A percentile compares a stretch with the other conserved stretches of the same genome.
Conservation (phyloP, 1,140 invertebrate species). For the Cotesia glomerata region DNA sequence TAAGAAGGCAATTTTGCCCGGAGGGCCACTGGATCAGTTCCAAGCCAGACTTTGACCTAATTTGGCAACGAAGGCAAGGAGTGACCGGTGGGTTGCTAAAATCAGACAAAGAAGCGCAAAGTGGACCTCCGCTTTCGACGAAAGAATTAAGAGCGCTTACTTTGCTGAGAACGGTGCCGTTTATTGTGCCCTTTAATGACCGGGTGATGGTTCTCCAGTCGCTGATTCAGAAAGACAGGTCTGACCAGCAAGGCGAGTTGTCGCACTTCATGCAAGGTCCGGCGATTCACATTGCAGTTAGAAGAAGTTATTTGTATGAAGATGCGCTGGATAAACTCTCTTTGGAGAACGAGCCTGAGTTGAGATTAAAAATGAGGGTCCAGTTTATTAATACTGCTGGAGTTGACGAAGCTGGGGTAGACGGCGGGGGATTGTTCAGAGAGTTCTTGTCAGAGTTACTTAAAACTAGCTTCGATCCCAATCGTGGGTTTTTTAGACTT, state of each 20-base stretch:
- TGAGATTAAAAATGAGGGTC: slow-evolving; percentile 85
- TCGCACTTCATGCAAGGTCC: slow-evolving; percentile 78
- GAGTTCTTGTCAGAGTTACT: slow-evolving; percentile 91
- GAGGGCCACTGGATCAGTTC: slow-evolving; percentile 78
- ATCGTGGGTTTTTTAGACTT: slow-evolving; percentile 90
- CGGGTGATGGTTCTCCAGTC: slow-evolving; percentile 86
- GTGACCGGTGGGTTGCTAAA: neutral
- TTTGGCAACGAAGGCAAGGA: slow-evolving; percentile 1
- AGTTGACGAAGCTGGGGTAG: slow-evolving; percentile 92
- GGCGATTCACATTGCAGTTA: slow-evolving; percentile 79
- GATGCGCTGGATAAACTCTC: slow-evolving; percentile 96
- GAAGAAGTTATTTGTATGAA: slow-evolving; percentile 94
- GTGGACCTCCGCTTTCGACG: slow-evolving; percentile 82
- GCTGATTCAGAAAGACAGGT: slow-evolving; percentile 74
- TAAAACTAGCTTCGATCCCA: slow-evolving; percentile 96
- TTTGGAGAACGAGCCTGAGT: slow-evolving; percentile 87
- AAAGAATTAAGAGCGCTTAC: slow-evolving; percentile 88
- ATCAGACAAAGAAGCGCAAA: neutral
- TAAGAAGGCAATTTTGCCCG: slow-evolving; percentile 78
- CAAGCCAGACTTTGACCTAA: slow-evolving; percentile 46
- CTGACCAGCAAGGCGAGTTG: slow-evolving; percentile 75
- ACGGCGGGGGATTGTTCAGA: slow-evolving; percentile 92
- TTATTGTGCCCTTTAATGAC: slow-evolving; percentile 89
- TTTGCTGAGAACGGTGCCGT: slow-evolving; percentile 90
- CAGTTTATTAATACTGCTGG: slow-evolving; percentile 90